Percentiles rank a stretch among this genome's conserved stretches.
Conservation (phyloP, 2,888 invertebrate genomes). For the Myopa tessellatipennis region DNA sequence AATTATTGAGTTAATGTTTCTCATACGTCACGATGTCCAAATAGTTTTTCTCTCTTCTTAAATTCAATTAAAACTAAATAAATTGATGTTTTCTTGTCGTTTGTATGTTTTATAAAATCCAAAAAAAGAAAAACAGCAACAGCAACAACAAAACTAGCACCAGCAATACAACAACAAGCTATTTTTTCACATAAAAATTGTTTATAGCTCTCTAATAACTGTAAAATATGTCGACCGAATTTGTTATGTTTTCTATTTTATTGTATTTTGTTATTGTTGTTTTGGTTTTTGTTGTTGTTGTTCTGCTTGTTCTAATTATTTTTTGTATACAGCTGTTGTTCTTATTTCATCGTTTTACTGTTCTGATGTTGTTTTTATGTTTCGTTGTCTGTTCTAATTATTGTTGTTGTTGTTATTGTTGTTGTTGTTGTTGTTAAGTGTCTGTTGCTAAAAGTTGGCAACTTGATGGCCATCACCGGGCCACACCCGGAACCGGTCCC, state of each 20-base stretch:
- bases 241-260: background rate
- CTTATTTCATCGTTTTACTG: no score
- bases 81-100: no score
- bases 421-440: background rate
- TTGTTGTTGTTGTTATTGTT: background rate
- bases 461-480: conserved; percentile 19
- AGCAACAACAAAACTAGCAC: background rate
- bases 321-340: no score
- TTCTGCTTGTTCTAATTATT: background rate
- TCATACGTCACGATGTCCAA: no score
- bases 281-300: background rate
- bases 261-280: background rate
- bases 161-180: background rate
- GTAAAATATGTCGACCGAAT: background rate
- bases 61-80: no score
- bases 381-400: no score
- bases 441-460: conserved; percentile 7
- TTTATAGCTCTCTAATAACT: background rate
- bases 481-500: conserved; percentile 5
- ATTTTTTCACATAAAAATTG: background rate
- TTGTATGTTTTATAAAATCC: no score
- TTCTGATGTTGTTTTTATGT: no score
- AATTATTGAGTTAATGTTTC: no score
- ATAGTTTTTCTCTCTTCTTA: no score
- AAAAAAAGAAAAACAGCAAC: no score